These are phyloP conservation scores for Dione juno DNA, from an alignment of 2,888 invertebrate species.

Conservation along the genomic window DNA sequence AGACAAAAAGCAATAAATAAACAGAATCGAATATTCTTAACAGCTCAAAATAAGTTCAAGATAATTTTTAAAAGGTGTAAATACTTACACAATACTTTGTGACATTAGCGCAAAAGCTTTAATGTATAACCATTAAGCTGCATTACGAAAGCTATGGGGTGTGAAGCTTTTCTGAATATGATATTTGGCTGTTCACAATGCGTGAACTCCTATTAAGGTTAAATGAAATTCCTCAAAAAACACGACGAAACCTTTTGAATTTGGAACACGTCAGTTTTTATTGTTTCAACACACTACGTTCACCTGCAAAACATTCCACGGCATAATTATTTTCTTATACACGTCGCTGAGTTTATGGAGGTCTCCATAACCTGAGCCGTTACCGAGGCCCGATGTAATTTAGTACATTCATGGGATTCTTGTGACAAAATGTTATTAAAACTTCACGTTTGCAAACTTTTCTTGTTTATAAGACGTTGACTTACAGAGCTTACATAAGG, in stretches of 20 bases:
- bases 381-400: conserved; percentile 11
- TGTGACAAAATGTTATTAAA: conserved; percentile 20
- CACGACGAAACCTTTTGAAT: conserved; percentile 23
- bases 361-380: conserved; percentile 22
- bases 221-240: conserved; percentile 38
- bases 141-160: background rate
- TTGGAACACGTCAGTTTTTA: conserved; percentile 34
- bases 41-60: background rate
- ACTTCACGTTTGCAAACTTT: conserved; percentile 16
- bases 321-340: conserved; percentile 44
- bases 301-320: conserved; percentile 48
- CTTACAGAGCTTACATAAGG: conserved; percentile 2
- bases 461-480: conserved; percentile 17
- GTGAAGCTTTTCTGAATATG: conserved; percentile 3
- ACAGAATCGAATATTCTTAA: too few relatives aligned
- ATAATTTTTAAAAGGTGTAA: background rate
- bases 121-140: background rate
- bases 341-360: conserved; percentile 39
- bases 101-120: background rate
- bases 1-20: too few relatives aligned
- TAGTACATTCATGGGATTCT: conserved; percentile 25
- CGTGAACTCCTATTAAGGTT: conserved; percentile 22
- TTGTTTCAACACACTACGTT: conserved; percentile 24
- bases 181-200: conserved; percentile 6
- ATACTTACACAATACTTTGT: too few relatives aligned